phyloP scores from a whole-genome alignment of 2,888 invertebrate genomes.

The Cosmorhoe ocellata region DNA sequence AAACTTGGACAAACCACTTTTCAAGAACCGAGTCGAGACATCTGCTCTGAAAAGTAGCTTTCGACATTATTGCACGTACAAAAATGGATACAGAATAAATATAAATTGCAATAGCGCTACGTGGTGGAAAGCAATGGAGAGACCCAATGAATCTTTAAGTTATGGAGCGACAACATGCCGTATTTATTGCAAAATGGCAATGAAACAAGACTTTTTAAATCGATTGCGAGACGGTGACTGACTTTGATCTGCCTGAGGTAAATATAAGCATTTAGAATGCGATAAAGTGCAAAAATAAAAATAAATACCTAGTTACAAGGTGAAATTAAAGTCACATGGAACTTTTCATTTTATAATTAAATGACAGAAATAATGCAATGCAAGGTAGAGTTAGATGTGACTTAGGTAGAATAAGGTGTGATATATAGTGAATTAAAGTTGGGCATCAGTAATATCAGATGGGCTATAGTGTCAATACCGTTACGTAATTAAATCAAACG shows the following conservation, averaged over 20 bases:
- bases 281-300: background rate
- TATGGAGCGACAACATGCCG: constrained; percentile 20
- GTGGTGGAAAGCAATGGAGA: constrained; percentile 19
- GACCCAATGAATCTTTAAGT: constrained; percentile 19
- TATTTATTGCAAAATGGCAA: constrained; percentile 19
- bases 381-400: too few species aligned
- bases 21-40: constrained; percentile 17
- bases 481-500: too few species aligned
- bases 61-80: constrained; percentile 23
- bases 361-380: too few species aligned
- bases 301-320: too few species aligned
- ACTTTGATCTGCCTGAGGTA: constrained; percentile 1
- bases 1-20: constrained; percentile 27
- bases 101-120: constrained; percentile 21
- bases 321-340: too few species aligned
- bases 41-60: constrained; percentile 22
- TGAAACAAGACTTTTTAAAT: background rate
- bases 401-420: too few species aligned
- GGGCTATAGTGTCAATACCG: too few species aligned
- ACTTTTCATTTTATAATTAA: too few species aligned
- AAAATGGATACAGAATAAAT: constrained; percentile 21
- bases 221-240: constrained; percentile 4
- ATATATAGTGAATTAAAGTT: too few species aligned
- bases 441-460: too few species aligned
- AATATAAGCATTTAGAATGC: background rate